Percentiles rank a stretch among this genome's conserved stretches.
phyloP scores from a whole-genome alignment of 2,113 vertebrate genomes.

The Ornithorhynchus anatinus region DNA sequence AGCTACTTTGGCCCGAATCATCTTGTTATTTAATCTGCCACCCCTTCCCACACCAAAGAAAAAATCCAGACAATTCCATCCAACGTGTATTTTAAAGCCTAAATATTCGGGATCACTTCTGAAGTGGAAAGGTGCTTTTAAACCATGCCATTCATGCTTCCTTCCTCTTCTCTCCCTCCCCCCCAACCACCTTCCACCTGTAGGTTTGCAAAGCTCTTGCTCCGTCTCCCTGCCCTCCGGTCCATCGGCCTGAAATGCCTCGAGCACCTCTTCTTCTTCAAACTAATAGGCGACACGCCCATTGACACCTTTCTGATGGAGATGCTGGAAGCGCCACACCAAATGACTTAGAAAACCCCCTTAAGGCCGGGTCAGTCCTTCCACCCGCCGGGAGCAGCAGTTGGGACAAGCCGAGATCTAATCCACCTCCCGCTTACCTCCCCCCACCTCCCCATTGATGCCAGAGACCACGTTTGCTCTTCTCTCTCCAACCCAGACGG shows the following conservation, averaged over 20 bases:
- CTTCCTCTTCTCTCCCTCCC: not conserved
- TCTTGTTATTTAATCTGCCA: too few relatives aligned
- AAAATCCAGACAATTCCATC: too few relatives aligned
- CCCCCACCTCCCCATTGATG: not conserved
- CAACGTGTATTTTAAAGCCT: too few relatives aligned
- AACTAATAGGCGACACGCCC: constrained; percentile 97
- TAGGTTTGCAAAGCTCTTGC: constrained; percentile 96
- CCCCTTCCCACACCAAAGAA: too few relatives aligned
- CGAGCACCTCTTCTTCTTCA: constrained; percentile 99
- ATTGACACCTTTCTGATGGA: constrained; percentile 99
- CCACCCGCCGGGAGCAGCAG: constrained; percentile 11
- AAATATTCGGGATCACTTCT: too few relatives aligned
- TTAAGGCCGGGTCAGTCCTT: constrained; percentile 33
- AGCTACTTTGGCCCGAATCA: too few relatives aligned
- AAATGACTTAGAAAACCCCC: constrained; percentile 86
- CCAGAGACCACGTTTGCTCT: constrained; percentile 45
- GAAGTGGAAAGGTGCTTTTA: too few relatives aligned
- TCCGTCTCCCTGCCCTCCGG: constrained; percentile 93
- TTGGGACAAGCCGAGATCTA: too few relatives aligned
- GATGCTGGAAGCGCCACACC: constrained; percentile 98
- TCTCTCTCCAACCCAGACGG: not conserved
- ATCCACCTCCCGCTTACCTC: not conserved
- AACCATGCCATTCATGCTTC: not conserved
- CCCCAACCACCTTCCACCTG: fast-evolving
- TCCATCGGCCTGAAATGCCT: constrained; percentile 98